Evolutionary conservation across 92 coral and sea anemone genomes (phyloP).

Genomic region (Phenganax subtilis): DNA sequence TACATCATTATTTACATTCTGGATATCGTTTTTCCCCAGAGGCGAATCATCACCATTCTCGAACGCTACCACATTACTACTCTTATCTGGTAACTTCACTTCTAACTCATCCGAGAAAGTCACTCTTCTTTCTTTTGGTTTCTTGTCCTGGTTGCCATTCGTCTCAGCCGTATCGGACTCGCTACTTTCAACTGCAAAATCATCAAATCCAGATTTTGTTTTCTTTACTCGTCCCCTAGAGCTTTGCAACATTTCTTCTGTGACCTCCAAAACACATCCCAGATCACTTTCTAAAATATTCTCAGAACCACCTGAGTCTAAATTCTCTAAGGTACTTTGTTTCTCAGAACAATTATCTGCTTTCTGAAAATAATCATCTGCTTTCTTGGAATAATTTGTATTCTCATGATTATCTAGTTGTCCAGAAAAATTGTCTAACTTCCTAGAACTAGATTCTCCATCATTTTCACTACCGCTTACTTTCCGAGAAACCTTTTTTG

Average conservation of each 20-base stretch:
- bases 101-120: slow-evolving; percentile 25
- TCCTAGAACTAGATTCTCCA: not conserved
- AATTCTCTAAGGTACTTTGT: not conserved
- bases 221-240: slow-evolving; percentile 11
- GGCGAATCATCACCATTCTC: not conserved
- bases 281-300: slow-evolving; percentile 1
- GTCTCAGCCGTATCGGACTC: not conserved
- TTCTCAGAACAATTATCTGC: not conserved
- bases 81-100: not conserved
- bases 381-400: not conserved
- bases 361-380: not conserved
- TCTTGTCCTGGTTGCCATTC: not conserved
- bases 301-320: not conserved
- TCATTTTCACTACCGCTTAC: not conserved
- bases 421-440: too few relatives aligned
- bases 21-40: not conserved
- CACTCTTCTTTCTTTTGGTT: slow-evolving; percentile 19
- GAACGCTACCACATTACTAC: not conserved
- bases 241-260: slow-evolving; percentile 19
- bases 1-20: not conserved
- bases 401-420: not conserved
- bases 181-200: not conserved
- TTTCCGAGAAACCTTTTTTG: not conserved
- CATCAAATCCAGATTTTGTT: not conserved
- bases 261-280: slow-evolving; percentile 1